Conservation (phyloP, 2,888 invertebrate genomes). For the Sclerodermus sp. region DNA sequence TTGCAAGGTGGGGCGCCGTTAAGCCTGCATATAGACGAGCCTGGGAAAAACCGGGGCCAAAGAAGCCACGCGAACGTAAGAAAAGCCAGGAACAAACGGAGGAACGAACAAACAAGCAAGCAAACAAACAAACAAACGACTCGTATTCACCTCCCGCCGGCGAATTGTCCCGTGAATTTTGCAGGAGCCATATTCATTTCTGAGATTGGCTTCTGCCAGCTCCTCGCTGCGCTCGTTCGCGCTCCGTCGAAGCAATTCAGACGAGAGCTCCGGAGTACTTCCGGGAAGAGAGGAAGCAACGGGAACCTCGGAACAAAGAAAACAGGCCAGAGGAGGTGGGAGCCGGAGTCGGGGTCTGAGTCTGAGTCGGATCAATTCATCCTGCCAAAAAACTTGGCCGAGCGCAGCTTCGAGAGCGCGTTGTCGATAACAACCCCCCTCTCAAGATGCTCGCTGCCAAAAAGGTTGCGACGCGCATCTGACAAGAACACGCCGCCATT, state of each 20-base stretch:
- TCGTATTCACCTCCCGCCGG: conserved; percentile 32
- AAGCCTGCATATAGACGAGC: too few relatives aligned
- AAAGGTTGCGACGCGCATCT: too few relatives aligned
- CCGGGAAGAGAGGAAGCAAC: not conserved
- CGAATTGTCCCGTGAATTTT: conserved; percentile 44
- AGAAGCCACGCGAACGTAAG: too few relatives aligned
- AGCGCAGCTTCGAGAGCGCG: too few relatives aligned
- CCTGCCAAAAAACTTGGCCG: conserved; percentile 9
- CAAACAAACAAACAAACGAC: conserved; percentile 50
- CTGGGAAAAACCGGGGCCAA: too few relatives aligned
- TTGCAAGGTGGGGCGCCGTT: too few relatives aligned
- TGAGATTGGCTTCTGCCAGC: conserved; percentile 37
- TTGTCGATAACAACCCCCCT: too few relatives aligned
- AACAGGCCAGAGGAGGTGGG: not conserved
- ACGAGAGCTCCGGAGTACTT: too few relatives aligned
- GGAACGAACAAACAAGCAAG: conserved; percentile 25
- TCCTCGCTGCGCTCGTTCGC: not conserved
- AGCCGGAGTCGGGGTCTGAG: too few relatives aligned
- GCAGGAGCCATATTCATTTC: conserved; percentile 39
- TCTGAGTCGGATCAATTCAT: conserved; percentile 28
- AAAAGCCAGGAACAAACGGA: conserved; percentile 13
- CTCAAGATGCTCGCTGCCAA: too few relatives aligned
- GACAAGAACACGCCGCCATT: too few relatives aligned
- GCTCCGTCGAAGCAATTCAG: too few relatives aligned
- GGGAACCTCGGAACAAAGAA: not conserved